Evolutionary conservation across 2,113 vertebrate genomes (phyloP).

Genomic region (Lepus timidus): DNA sequence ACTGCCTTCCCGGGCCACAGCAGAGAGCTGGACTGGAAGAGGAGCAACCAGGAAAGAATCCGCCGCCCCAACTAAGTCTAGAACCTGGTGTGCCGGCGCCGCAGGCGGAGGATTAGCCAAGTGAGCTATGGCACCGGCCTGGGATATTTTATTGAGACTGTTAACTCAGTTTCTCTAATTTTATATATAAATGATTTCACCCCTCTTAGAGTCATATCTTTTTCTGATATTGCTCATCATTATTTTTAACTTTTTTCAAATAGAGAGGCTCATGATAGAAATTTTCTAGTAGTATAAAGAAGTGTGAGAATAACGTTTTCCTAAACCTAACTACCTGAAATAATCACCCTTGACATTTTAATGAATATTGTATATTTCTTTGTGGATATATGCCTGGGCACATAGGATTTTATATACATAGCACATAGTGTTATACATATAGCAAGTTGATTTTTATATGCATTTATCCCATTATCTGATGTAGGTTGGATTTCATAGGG

Average conservation of each 20-base stretch:
- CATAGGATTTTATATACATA: slow-evolving; percentile 9
- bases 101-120: no score
- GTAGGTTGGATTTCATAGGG: not conserved
- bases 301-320: not conserved
- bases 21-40: no score
- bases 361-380: slow-evolving; percentile 10
- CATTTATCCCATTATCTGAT: not conserved
- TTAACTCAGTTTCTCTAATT: not conserved
- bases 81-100: no score
- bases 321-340: not conserved
- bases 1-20: no score
- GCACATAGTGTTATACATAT: not conserved
- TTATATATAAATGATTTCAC: slow-evolving; percentile 33
- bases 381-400: not conserved
- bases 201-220: slow-evolving; percentile 7
- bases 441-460: not conserved
- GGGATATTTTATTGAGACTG: not conserved
- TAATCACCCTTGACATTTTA: slow-evolving; percentile 29
- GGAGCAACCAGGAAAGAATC: no score
- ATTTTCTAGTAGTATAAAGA: slow-evolving; percentile 39
- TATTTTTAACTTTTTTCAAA: slow-evolving; percentile 31
- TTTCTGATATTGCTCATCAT: not conserved
- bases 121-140: not conserved
- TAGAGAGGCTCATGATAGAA: not conserved
- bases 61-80: no score